Percentiles rank a stretch among this genome's conserved stretches.
These are phyloP conservation scores for Hyperoplus immaculatus DNA, from an alignment of 2,797 vertebrate genomes.

Conservation along the genomic window DNA sequence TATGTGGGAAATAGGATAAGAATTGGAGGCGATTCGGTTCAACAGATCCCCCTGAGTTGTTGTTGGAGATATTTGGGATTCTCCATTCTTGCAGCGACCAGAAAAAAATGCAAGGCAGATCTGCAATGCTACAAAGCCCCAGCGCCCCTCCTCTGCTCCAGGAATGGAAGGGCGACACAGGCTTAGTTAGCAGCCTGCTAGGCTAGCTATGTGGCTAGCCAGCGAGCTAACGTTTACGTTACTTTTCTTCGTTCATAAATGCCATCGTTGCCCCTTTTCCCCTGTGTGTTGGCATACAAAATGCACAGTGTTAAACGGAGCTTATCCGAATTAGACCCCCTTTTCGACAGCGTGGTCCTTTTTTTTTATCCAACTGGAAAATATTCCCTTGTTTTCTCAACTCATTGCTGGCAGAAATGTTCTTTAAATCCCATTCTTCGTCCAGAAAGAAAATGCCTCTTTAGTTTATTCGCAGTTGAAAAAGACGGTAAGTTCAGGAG, in stretches of 20 bases:
- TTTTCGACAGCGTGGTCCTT: neutral
- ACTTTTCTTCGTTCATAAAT: conserved; percentile 67
- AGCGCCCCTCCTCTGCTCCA: conserved; percentile 87
- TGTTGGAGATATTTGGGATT: conserved; percentile 66
- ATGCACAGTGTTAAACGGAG: conserved; percentile 4
- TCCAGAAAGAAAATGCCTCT: conserved; percentile 57
- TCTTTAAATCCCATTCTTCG: conserved; percentile 81
- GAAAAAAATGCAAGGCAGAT: conserved; percentile 76
- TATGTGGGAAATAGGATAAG: conserved; percentile 2
- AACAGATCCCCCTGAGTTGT: conserved; percentile 62
- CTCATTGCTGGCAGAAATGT: conserved; percentile 64
- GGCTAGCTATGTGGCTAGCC: conserved; percentile 71
- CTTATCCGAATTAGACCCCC: neutral
- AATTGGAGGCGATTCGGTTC: conserved; percentile 40
- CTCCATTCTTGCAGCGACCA: conserved; percentile 79
- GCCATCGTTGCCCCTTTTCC: conserved; percentile 54
- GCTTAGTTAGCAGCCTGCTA: conserved; percentile 82
- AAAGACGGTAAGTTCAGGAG: conserved; percentile 39
- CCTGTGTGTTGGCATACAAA: conserved; percentile 21
- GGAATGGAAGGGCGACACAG: conserved; percentile 82
- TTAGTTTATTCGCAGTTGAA: conserved; percentile 64
- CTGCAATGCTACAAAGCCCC: conserved; percentile 88
- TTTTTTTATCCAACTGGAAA: conserved; percentile 42
- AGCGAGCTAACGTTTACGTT: conserved; percentile 66
- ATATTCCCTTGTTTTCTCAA: conserved; percentile 65